Conservation (phyloP, 2,888 invertebrate genomes). For the Bombyx huttoni region DNA sequence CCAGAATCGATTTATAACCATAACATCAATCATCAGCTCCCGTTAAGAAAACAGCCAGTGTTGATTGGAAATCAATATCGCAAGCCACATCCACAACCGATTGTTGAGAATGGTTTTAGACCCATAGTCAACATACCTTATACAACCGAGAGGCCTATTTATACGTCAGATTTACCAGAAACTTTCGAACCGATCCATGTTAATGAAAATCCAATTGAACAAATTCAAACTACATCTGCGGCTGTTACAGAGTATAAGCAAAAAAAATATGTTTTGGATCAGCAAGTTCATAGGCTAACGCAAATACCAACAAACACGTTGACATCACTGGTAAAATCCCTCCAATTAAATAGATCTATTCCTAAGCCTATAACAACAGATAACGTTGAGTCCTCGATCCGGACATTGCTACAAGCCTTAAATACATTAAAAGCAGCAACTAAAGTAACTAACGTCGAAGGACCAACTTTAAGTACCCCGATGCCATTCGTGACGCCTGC, state of each 20-base stretch:
- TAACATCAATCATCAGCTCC: conserved; percentile 22
- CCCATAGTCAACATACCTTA: conserved; percentile 35
- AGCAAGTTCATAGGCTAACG: conserved; percentile 23
- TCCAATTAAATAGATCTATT: conserved; percentile 82
- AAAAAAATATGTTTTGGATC: conserved; percentile 39
- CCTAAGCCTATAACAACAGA: conserved; percentile 83
- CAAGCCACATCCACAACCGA: conserved; percentile 28
- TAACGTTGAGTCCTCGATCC: conserved; percentile 84
- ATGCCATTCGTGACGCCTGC: conserved; percentile 41
- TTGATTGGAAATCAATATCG: conserved; percentile 56
- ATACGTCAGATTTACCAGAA: conserved; percentile 22
- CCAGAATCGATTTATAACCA: conserved; percentile 38
- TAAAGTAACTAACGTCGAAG: conserved; percentile 45
- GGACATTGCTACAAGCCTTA: conserved; percentile 81
- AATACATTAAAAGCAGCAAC: conserved; percentile 74
- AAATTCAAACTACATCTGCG: conserved; percentile 20
- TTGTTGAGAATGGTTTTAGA: conserved; percentile 49
- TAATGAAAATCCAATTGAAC: conserved; percentile 21
- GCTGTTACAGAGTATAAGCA: conserved; percentile 21
- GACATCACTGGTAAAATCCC: conserved; percentile 64
- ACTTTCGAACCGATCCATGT: conserved; percentile 16
- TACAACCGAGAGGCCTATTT: conserved; percentile 26
- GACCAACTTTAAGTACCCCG: conserved; percentile 45
- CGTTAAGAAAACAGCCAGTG: conserved; percentile 30
- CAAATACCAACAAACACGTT: conserved; percentile 22